phyloP scores from a whole-genome alignment of 1,140 invertebrate genomes.

The Adoxophyes honmai region DNA sequence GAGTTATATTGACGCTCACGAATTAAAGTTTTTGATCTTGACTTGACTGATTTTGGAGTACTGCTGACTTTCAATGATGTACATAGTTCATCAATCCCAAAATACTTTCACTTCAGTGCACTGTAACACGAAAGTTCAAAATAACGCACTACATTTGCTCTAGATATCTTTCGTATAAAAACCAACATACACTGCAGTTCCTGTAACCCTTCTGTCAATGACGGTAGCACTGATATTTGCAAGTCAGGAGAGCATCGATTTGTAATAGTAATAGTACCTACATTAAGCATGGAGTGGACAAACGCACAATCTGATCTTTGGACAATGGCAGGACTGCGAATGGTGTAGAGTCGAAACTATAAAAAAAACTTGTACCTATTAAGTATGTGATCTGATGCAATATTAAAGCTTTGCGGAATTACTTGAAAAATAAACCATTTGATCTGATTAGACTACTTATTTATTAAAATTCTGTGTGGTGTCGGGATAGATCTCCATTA shows the following conservation, averaged over 20 bases:
- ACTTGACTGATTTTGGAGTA: too few relatives aligned
- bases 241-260: neutral
- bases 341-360: neutral
- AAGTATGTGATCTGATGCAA: neutral
- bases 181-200: neutral
- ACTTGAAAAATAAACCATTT: neutral
- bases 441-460: too few relatives aligned
- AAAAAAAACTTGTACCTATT: neutral
- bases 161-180: neutral
- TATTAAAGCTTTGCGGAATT: neutral
- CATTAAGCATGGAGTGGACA: constrained; percentile 26
- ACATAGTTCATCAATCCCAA: too few relatives aligned
- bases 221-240: neutral
- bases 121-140: too few relatives aligned
- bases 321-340: constrained; percentile 25
- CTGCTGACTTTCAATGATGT: too few relatives aligned
- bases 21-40: too few relatives aligned
- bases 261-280: neutral
- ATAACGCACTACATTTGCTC: too few relatives aligned
- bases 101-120: too few relatives aligned
- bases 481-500: too few relatives aligned
- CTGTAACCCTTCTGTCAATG: too few relatives aligned
- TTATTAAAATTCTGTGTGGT: too few relatives aligned
- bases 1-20: too few relatives aligned
- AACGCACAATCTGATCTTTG: constrained; percentile 39